A percentile compares a stretch with the other conserved stretches of the same genome.
Conservation (phyloP, 2,113 vertebrate genomes). For the Fulica atra region DNA sequence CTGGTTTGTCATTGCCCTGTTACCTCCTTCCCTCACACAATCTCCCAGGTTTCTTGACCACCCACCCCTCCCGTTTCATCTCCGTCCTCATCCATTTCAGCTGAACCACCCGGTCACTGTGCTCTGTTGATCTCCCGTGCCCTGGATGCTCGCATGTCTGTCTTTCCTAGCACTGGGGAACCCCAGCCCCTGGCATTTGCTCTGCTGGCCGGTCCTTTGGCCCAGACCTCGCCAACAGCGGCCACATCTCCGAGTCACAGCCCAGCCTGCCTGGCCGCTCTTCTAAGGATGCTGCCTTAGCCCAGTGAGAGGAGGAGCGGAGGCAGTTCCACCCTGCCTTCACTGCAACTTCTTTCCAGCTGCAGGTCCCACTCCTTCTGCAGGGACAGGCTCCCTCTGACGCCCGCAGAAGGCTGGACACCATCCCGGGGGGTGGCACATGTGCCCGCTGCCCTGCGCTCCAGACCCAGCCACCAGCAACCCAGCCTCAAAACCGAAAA, state of each 20-base stretch:
- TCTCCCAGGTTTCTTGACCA: neutral
- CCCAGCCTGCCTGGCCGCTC: neutral
- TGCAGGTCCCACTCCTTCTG: neutral
- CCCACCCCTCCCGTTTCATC: neutral
- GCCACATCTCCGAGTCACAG: neutral
- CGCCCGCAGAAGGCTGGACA: neutral
- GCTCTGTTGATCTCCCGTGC: neutral
- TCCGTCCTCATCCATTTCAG: neutral
- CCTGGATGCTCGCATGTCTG: neutral
- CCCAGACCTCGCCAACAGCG: neutral
- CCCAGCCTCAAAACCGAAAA: neutral
- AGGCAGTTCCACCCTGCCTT: neutral
- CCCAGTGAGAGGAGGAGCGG: rapidly evolving
- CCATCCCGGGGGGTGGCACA: neutral
- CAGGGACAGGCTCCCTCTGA: neutral
- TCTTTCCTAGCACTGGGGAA: neutral
- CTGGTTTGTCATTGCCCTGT: neutral
- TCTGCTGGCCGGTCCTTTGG: rapidly evolving
- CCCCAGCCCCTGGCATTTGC: neutral
- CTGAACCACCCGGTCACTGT: neutral
- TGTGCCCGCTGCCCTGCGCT: neutral
- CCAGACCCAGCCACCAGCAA: neutral
- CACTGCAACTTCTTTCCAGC: neutral
- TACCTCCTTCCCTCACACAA: neutral
- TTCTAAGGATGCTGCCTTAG: neutral